These are phyloP conservation scores for Poecilia wingei DNA, from an alignment of 2,797 vertebrate genomes.

Conservation along the genomic window DNA sequence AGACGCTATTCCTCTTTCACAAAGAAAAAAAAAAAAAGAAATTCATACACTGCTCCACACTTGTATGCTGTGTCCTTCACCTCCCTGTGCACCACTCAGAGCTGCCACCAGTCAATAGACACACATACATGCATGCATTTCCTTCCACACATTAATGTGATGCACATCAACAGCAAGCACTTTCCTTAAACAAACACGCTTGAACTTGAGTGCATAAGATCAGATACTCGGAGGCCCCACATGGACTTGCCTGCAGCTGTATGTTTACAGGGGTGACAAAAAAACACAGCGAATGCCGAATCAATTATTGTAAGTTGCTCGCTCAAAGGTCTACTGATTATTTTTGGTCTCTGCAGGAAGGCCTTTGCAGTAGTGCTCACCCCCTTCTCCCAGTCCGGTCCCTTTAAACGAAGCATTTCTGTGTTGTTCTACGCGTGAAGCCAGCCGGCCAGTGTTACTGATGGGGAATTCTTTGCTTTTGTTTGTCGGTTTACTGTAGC, in stretches of 20 bases:
- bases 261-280: slow-evolving; percentile 56
- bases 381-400: slow-evolving; percentile 39
- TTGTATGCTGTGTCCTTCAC: slow-evolving; percentile 58
- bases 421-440: slow-evolving; percentile 42
- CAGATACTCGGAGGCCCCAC: slow-evolving; percentile 13
- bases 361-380: slow-evolving; percentile 73
- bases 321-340: slow-evolving; percentile 77
- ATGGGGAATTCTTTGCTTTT: slow-evolving; percentile 55
- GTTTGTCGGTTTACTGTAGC: slow-evolving; percentile 41
- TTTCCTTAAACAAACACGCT: slow-evolving; percentile 6
- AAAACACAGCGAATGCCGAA: slow-evolving; percentile 59
- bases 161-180: slow-evolving; percentile 34
- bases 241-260: slow-evolving; percentile 58
- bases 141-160: slow-evolving; percentile 28
- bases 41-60: slow-evolving; percentile 52
- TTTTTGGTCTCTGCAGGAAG: slow-evolving; percentile 79
- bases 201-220: slow-evolving; percentile 22
- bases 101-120: slow-evolving; percentile 53
- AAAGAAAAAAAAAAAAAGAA: slow-evolving; percentile 28
- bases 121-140: slow-evolving; percentile 16
- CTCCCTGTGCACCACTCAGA: slow-evolving; percentile 44
- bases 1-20: slow-evolving; percentile 32
- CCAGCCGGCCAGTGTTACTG: slow-evolving; percentile 39
- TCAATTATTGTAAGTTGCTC: slow-evolving; percentile 76
- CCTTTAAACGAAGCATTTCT: slow-evolving; percentile 51